Conservation (phyloP, 1,140 invertebrate species). For the Marisa cornuarietis region DNA sequence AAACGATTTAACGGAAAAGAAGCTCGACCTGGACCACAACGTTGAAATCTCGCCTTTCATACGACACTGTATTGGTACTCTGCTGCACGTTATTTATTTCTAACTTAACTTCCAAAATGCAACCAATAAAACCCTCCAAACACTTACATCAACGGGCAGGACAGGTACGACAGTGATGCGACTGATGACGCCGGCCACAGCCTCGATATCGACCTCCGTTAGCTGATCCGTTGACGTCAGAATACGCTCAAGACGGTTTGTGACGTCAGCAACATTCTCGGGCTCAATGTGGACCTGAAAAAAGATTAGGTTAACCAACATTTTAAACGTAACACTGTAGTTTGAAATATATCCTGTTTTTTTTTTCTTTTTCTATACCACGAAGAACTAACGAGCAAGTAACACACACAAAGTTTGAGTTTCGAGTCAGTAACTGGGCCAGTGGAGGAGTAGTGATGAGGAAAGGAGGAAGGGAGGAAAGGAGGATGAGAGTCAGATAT, state of each 20-base stretch:
- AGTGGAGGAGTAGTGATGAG: too few species aligned
- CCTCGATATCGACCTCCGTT: slow-evolving; percentile 44
- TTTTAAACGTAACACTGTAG: neutral
- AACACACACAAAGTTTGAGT: neutral
- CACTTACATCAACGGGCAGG: slow-evolving; percentile 34
- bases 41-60: too few species aligned
- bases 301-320: neutral
- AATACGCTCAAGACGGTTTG: slow-evolving; percentile 44
- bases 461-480: too few species aligned
- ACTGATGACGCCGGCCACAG: slow-evolving; percentile 49
- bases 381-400: neutral
- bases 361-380: too few species aligned
- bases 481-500: too few species aligned
- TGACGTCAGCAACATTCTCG: slow-evolving; percentile 41
- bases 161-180: slow-evolving; percentile 33
- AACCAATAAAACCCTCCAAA: neutral
- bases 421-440: neutral
- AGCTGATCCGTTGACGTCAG: slow-evolving; percentile 36
- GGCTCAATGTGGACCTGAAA: slow-evolving; percentile 43
- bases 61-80: too few species aligned
- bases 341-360: neutral
- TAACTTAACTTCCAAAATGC: too few species aligned
- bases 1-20: too few species aligned
- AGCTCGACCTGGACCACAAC: too few species aligned
- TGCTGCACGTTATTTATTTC: too few species aligned